Conservation (phyloP, 2,113 vertebrate genomes). For the Saguinus midas region DNA sequence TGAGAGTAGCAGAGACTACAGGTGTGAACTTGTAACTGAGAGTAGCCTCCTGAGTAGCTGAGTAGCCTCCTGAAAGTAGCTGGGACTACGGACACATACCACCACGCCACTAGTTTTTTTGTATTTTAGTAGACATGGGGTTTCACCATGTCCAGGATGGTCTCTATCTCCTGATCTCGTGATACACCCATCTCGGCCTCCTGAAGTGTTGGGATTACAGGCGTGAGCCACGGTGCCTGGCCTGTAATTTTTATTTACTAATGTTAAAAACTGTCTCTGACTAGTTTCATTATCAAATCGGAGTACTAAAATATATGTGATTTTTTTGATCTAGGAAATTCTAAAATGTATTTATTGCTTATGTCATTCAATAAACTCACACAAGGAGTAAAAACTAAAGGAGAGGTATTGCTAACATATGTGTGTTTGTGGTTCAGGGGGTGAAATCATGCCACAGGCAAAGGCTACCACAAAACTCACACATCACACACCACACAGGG, state of each 20-base stretch:
- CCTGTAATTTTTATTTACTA: neutral
- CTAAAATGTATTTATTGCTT: neutral
- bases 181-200: no score
- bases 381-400: neutral
- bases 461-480: neutral
- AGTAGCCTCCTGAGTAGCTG: no score
- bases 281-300: neutral
- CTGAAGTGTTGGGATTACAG: no score
- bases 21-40: no score
- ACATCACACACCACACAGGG: neutral
- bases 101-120: no score
- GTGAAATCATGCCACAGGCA: neutral
- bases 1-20: no score
- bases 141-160: no score
- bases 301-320: neutral
- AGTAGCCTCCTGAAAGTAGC: no score
- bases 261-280: neutral
- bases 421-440: neutral
- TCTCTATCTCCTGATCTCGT: no score
- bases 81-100: no score
- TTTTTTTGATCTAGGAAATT: neutral
- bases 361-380: neutral
- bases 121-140: no score
- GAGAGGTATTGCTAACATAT: neutral
- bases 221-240: no score